Evolutionary conservation across 1,140 invertebrate genomes (phyloP), one percentile per base, ranked within the genome.

Genomic region (Mamestra configurata): DNA sequence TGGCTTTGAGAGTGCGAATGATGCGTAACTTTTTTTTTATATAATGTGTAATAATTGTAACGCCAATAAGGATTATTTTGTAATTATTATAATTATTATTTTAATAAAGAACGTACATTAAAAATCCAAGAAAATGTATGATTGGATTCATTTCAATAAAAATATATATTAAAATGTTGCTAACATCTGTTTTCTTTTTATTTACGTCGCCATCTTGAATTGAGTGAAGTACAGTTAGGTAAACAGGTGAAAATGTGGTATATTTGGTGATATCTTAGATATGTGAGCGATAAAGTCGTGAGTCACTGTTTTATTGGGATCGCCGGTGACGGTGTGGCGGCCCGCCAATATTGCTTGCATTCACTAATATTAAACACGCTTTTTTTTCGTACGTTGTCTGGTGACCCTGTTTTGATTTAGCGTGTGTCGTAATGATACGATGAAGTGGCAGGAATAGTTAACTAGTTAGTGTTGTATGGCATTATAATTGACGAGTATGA

Each of bases 131-230:
- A 88, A 93, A 93, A 90, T 92, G 91, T 93, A 94, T 91, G 89
- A 93, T 93, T 93, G 86, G 91, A 92, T 93, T 94, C 86, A 93
- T 94, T 95, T 95, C 89, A 94, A 94, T 94, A 94, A 95, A 94
- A 94, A 93, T 94, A 94, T 95, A 94, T 95, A 95, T 94, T 93
- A 95, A 95, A 95, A 95, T 95, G 93, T 95, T 95, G 92, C 92
- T 93, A 93, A 94, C 79, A 80, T 89, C 73, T 84, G 83, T 90
- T 92, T 94, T 87, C 86, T 88, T 91, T 88, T 87, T 75, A 84
- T 86, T 88, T 87, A 77, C 27, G 24, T 59, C 66, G 35, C 35
- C 35, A 61, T 76, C 20, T 51, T 51, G 43, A 10, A 18, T 18
- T 53, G 43, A 31, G 13, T 51, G 11, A 53, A 53, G 40, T 68